Base-by-base conservation (phyloP, 2,888 invertebrate genomes). In the Venusia cambrica region DNA sequence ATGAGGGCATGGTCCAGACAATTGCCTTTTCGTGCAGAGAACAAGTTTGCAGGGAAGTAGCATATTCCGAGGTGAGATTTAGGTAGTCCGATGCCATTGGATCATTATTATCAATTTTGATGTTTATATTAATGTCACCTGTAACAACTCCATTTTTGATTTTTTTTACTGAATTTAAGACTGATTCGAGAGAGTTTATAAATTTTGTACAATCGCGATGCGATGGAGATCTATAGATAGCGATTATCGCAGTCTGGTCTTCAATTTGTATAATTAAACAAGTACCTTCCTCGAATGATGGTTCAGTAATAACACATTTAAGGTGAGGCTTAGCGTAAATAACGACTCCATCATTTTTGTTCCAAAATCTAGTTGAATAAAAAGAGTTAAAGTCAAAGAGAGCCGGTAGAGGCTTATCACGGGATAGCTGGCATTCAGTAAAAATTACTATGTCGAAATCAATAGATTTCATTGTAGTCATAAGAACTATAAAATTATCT, bases 311-410 rank as follows among this genome's bases (percentile, higher is more conserved):
- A 1, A 3, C 1, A 9, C 21, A 30, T 1, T 9, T 2, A 1
- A 19, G 1, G 7, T n/a, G 12, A 3, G 3, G 1, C 19, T 28
- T 19, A 4, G 6, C 2, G 5, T 28, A 28, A 1, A 28, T 14
- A 1, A 28, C 28, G 1, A 28, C 1, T 2, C 28, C 28, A 10
- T 28, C 28, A 8, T 19, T 28, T 19, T 28, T 12, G 4, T 28
- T 28, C 8, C 4, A 4, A 2, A 7, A 11, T 2, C 0, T 4
- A 2, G 1, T 7, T 1, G 28, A 8, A 4, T 5, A 15, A 2
- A 9, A 5, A 4, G 10, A 5, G 7, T 30, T 21, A 6, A 21
- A 30, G 4, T 30, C 16, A 0, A 7, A 3, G 2, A 30, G 30
- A 1, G 7, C 1, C 11, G 30, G 30, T 1, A 21, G 2, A 10